Evolutionary conservation across 1,140 invertebrate species (phyloP), one percentile per base, ranked within the genome.

Genomic region (Drosophila ambigua): DNA sequence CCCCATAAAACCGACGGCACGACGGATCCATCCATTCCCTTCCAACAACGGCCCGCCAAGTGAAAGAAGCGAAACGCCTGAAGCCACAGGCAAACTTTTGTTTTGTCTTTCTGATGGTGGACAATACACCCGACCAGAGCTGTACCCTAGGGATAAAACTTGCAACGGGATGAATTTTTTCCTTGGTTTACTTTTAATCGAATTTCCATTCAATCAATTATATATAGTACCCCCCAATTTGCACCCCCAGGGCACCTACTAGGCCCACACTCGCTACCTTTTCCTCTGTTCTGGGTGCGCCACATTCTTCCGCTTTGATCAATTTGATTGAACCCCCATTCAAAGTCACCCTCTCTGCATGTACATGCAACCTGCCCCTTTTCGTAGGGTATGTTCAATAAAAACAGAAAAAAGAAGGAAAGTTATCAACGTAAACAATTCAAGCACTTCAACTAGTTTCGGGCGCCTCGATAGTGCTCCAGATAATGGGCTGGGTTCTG

Each of bases 351-450:
- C 16, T 26, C 13, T 52, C 24, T 6, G 7, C 39, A n/a, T n/a
- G 28, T 8, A 5, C 13, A 6, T 23, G 24, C 54, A 49, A 52
- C 45, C 20, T 20, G 5, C 13, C 23, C 24, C 48, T 35, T 57
- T 28, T 11, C 35, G 2, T 13, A 55, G 64, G 64, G 65, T 69
- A 15, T 8, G 53, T 69, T 44, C 53, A 49, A 74, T 74, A 59
- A 74, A 44, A 24, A 57, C 53, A n/a, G 6, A 9, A 26, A 26
- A 45, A 66, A 53, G 31, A 68, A 65, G 46, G 52, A 87, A 82
- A 87, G 65, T 87, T 87, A 85, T 87, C 82, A 88, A 69, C 82
- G 83, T 85, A 85, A 85, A 87, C 82, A 85, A 87, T 85, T 85
- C 66, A 76, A 79, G 78, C 69, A 76, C 82, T 85, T 87, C 82